These are phyloP conservation scores for Agapornis roseicollis DNA, from an alignment of 2,113 vertebrate species.

Conservation along the genomic window DNA sequence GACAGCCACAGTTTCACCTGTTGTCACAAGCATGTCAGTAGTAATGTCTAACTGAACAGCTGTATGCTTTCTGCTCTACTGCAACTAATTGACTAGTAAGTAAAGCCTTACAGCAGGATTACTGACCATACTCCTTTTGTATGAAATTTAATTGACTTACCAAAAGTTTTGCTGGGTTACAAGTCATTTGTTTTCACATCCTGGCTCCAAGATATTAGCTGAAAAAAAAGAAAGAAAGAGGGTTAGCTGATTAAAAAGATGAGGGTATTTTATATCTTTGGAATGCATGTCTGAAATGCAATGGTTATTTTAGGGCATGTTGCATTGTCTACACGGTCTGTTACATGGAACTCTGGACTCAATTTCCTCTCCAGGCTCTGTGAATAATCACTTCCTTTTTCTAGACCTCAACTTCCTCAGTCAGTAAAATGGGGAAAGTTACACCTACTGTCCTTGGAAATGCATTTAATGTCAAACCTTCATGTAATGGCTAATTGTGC, in stretches of 20 bases:
- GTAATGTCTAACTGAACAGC: neutral
- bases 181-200: neutral
- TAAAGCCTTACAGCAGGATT: neutral
- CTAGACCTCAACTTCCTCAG: neutral
- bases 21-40: neutral
- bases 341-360: neutral
- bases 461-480: neutral
- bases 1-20: neutral
- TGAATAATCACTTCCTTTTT: constrained; percentile 29
- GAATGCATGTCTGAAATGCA: neutral
- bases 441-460: neutral
- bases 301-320: neutral
- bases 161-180: neutral
- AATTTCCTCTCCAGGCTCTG: neutral
- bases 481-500: neutral
- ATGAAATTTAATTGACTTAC: neutral
- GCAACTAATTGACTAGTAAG: neutral
- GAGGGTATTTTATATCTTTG: neutral
- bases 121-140: rapidly evolving
- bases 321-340: neutral
- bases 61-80: neutral
- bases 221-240: neutral
- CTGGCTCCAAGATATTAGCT: neutral
- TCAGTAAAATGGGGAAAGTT: neutral
- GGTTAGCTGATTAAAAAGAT: neutral